Base-by-base conservation (phyloP, 1,140 invertebrate species). In the Drosophila lini region DNA sequence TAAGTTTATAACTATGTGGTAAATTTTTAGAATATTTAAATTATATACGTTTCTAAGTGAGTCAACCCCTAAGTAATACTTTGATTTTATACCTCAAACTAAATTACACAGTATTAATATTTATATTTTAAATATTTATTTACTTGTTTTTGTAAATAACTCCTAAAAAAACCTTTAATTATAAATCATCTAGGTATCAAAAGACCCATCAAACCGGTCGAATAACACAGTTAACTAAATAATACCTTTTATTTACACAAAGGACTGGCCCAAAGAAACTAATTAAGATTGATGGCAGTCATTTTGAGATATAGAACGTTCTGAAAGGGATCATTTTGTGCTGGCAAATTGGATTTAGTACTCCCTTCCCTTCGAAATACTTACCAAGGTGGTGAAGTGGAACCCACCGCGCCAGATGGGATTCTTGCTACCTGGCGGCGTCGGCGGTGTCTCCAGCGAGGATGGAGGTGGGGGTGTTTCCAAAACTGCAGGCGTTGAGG, bases 361-460 rank as follows among this genome's bases (percentile, higher is more conserved):
- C 11, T 11, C 10, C 32, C 10, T 13, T 4, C 0, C 11, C 13
- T 9, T 22, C n/a, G 2, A 13, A 61, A 10, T 65, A 69, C 68
- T 71, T 59, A 71, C 68, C 68, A 59, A 22, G 36, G 22, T 71
- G 65, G 52, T 59, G n/a, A 71, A 71, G 36, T 70, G 52, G 32
- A 78, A 78, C 16, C 56, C 59, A 22, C 50, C 55, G 9, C 61
- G 47, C 53, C 74, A 52, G 32, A 31, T 59, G 32, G 22, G 25
- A 16, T 42, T 53, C 11, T 38, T 45, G 15, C n/a, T 65, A 44
- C 36, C 47, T 31, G 65, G 38, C n/a, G 70, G 56, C 8, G 64
- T 62, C 15, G 80, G 59, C 10, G 74, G 76, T 3, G 75, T 74
- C 34, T 78, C 64, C 45, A 78, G 50, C 11, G 74, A 70, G 44